Percentiles rank a stretch among this genome's conserved stretches.
These are phyloP conservation scores for Xenopus laevis DNA, from an alignment of 2,113 vertebrate genomes.

Conservation along the genomic window DNA sequence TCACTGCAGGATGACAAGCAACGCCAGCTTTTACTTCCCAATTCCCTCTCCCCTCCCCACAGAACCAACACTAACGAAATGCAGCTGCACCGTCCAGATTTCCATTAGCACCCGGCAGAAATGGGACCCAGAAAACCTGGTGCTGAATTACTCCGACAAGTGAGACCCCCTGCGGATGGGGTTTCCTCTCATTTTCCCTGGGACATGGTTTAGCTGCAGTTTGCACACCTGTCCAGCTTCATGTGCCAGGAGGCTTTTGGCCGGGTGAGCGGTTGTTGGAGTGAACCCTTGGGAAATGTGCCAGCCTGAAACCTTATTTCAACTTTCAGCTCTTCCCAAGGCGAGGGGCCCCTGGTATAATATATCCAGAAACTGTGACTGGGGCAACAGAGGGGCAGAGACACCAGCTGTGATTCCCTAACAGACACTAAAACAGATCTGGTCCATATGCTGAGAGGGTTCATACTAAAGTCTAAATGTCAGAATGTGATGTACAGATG, in stretches of 20 bases:
- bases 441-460: too few relatives aligned
- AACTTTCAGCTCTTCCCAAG: background rate
- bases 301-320: conserved; percentile 24
- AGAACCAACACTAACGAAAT: conserved; percentile 27
- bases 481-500: too few relatives aligned
- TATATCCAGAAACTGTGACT: background rate
- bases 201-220: conserved; percentile 43
- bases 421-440: too few relatives aligned
- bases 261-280: conserved; percentile 9
- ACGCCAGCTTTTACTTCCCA: conserved; percentile 42
- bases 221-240: conserved; percentile 41
- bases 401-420: too few relatives aligned
- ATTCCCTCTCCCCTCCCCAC: conserved; percentile 39
- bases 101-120: conserved; percentile 45
- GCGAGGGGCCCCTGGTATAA: background rate
- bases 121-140: conserved; percentile 38
- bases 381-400: background rate
- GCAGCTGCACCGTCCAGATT: conserved; percentile 32
- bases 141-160: conserved; percentile 36
- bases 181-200: conserved; percentile 43
- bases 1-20: conserved; percentile 22
- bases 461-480: too few relatives aligned
- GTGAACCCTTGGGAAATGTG: conserved; percentile 18
- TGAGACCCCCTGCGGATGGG: conserved; percentile 45
- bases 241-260: conserved; percentile 34